Evolutionary conservation across 1,140 invertebrate genomes (phyloP), one percentile per base, ranked within the genome.

Genomic region (Hylaeus volcanicus): DNA sequence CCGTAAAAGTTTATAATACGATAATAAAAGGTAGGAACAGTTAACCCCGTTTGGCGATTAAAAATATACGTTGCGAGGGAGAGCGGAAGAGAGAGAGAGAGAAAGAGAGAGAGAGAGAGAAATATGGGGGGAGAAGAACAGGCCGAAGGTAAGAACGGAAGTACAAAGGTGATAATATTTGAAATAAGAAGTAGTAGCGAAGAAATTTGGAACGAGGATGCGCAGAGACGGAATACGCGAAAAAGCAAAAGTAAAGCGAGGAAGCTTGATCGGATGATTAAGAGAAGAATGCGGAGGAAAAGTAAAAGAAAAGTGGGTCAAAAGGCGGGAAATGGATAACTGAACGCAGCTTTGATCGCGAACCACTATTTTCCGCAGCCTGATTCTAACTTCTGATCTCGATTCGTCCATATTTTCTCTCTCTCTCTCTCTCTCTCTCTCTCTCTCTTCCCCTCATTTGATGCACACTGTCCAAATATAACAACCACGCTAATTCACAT

Each of bases 381-480:
- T 82, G 86, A 88, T 79, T 88, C 78, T 64, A 61, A 56, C 76
- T 69, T 71, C 71, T 83, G 87, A 79, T 84, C 79, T 81, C 84
- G 82, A 88, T 84, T 79, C 81, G 81, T 78, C 68, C 72, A 70
- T 81, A 76, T 60, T 79, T 74, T 83, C 73, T 84, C 82, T 71
- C 74, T 60, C 58, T 81, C 55, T 8, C 26, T 26, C 26, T 26
- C 26, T 55, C n/a, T 77, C 55, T 61, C 53, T 39, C 48, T 71
- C 68, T 63, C 60, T 74, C 64, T 15, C 72, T 72, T 60, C 55
- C 73, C 64, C 61, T 60, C 61, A 37, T 79, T 73, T 39, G 41
- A 64, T 58, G 61, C 73, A 79, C 86, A 73, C 81, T 75, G 61
- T 60, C 88, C 92, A 92, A 93, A 93, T 93, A 93, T 92, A 93